These are phyloP conservation scores for Leptarthrus brevirostris DNA, from an alignment of 2,888 invertebrate species.

Conservation along the genomic window DNA sequence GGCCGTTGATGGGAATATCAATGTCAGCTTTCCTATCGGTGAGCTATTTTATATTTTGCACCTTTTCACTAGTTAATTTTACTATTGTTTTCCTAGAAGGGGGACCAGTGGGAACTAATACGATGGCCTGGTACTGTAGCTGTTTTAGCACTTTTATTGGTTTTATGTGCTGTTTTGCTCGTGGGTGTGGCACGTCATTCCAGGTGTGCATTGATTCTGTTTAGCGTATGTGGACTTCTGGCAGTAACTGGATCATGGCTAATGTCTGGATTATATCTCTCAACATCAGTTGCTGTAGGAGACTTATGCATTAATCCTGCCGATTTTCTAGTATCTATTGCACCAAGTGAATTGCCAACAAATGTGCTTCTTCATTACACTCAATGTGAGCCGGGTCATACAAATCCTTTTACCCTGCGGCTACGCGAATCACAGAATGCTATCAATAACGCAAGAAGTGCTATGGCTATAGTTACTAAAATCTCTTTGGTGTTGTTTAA, in stretches of 20 bases:
- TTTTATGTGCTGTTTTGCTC: slow-evolving; percentile 88
- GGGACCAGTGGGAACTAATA: slow-evolving; percentile 79
- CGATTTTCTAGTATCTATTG: slow-evolving; percentile 78
- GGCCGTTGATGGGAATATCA: slow-evolving; percentile 78
- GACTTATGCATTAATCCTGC: slow-evolving; percentile 90
- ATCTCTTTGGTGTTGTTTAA: slow-evolving; percentile 67
- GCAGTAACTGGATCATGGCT: slow-evolving; percentile 91
- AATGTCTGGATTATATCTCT: slow-evolving; percentile 87
- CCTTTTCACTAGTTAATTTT: no score
- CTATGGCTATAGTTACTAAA: slow-evolving; percentile 67
- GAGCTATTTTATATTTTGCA: slow-evolving; percentile 57
- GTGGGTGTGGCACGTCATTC: slow-evolving; percentile 91
- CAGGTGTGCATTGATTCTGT: slow-evolving; percentile 88
- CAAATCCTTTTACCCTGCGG: slow-evolving; percentile 84
- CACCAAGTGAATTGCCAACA: slow-evolving; percentile 70
- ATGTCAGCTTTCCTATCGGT: slow-evolving; percentile 72
- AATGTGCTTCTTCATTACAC: slow-evolving; percentile 82
- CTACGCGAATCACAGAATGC: slow-evolving; percentile 82
- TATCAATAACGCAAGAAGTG: slow-evolving; percentile 68
- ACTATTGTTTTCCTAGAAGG: slow-evolving; percentile 68
- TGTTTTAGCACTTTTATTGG: slow-evolving; percentile 84
- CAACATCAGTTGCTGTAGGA: slow-evolving; percentile 84
- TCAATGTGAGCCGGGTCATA: slow-evolving; percentile 83
- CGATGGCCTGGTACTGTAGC: slow-evolving; percentile 93
- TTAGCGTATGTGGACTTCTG: slow-evolving; percentile 86